Base-by-base conservation (phyloP, 2,888 invertebrate species). In the Hirtodrosophila cameraria region DNA sequence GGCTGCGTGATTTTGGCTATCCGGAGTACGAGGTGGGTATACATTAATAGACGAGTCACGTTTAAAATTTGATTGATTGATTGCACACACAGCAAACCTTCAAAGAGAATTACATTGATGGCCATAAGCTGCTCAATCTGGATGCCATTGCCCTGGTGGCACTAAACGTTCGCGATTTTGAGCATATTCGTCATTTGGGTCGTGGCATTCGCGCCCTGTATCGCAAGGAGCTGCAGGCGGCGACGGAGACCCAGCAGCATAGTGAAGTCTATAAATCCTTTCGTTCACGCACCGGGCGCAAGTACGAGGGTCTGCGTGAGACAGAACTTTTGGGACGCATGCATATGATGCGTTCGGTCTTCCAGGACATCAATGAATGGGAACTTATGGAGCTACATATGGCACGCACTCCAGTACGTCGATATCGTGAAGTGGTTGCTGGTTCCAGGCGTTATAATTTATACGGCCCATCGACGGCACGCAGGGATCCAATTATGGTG, bases 241-340 rank as follows among this genome's bases (percentile, higher is more conserved):
- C 86, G 0, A 79, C 79, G 1, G 79, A 85, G 36, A 83, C 92
- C 0, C 86, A 78, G 15, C 89, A 91, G 33, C 92, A 92, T 0
- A 73, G 91, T 2, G 92, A 92, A 0, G 90, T 92, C n/a, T 92
- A 92, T 61, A 92, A 92, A 1, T 89, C 91, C 80, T 92, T 92
- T 81, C 91, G 92, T 9, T 90, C 92, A 0, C 89, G 91, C 30
- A 92, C 92, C 0, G 93, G 93, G 0, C 91, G 91, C 0, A 90
- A 68, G 9, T 92, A 92, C 89, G 92, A 92, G 0, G 88, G 90
- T 1, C 73, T 91, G 46, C 90, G 68, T 59, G 92, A 92, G 50
- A 89, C 90, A 0, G 92, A 93, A 23, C 80, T 93, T 0, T 90
- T 92, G 1, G 90, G 92, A 0, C 92, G 91, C 89, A 92, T 93